Conservation (phyloP, 2,797 vertebrate species). For the Pangasius larnaudii region DNA sequence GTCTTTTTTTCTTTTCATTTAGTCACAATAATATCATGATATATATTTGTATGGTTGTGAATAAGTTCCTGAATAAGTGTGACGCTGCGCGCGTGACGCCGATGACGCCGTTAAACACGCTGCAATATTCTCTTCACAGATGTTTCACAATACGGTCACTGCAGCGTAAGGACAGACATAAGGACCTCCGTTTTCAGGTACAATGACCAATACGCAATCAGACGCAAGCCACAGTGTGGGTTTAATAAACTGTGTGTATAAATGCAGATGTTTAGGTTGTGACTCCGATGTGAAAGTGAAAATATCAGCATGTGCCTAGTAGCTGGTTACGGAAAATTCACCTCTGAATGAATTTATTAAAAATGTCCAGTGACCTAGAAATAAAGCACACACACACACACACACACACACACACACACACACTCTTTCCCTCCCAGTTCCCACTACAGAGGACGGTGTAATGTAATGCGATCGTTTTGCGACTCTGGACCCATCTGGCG, state of each 20-base stretch:
- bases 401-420: neutral
- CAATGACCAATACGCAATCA: neutral
- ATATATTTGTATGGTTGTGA: neutral
- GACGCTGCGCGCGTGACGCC: neutral
- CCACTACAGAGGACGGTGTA: neutral
- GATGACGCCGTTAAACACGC: neutral
- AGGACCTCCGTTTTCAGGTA: slow-evolving; percentile 22
- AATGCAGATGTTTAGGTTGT: neutral
- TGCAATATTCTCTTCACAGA: slow-evolving; percentile 24
- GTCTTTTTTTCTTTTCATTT: neutral
- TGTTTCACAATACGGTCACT: slow-evolving; percentile 4
- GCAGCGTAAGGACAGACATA: slow-evolving; percentile 17
- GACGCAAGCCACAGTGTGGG: neutral
- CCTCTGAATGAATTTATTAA: neutral
- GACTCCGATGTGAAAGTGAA: neutral
- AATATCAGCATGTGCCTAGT: neutral
- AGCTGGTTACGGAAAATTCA: neutral
- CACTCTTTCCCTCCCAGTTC: neutral
- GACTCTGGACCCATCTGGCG: slow-evolving; percentile 58
- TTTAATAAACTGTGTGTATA: neutral
- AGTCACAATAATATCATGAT: neutral
- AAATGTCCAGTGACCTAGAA: neutral
- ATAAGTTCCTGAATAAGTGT: neutral
- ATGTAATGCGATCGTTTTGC: slow-evolving; percentile 36
- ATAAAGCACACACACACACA: neutral